Conservation (phyloP, 2,113 vertebrate species). For the Dipodomys merriami region DNA sequence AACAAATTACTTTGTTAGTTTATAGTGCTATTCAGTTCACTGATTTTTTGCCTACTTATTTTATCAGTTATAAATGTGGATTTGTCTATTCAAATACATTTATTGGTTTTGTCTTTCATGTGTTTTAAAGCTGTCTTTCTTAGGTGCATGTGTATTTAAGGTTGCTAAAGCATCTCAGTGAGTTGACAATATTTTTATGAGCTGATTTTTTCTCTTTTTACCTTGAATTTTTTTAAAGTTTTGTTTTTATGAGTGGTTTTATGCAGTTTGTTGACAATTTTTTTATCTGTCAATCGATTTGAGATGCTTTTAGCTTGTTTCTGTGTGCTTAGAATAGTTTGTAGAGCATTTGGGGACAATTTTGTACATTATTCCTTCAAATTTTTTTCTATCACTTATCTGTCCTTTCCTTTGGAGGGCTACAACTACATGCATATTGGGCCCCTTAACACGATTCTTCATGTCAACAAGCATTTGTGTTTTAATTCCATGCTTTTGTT, state of each 20-base stretch:
- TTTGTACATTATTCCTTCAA: no score
- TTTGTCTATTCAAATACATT: constrained; percentile 24
- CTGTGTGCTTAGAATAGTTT: no score
- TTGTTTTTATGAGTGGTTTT: constrained; percentile 31
- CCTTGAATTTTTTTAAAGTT: constrained; percentile 35
- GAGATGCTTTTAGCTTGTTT: background rate
- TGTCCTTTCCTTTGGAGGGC: no score
- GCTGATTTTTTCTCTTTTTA: constrained; percentile 25
- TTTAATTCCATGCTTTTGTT: no score
- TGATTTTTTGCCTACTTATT: constrained; percentile 29
- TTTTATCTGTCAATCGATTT: background rate
- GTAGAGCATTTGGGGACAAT: no score
- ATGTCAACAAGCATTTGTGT: no score
- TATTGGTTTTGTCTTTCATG: constrained; percentile 26
- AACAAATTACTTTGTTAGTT: constrained; percentile 29
- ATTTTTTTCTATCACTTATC: no score
- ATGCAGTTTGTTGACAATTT: background rate
- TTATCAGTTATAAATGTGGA: background rate
- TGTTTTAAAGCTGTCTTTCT: background rate
- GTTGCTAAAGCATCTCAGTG: background rate
- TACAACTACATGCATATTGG: no score
- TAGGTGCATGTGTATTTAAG: constrained; percentile 23
- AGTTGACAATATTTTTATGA: background rate
- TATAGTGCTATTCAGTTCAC: background rate
- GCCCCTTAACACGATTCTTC: no score